phyloP scores from a whole-genome alignment of 2,113 vertebrate genomes.

The Zootoca vivipara region DNA sequence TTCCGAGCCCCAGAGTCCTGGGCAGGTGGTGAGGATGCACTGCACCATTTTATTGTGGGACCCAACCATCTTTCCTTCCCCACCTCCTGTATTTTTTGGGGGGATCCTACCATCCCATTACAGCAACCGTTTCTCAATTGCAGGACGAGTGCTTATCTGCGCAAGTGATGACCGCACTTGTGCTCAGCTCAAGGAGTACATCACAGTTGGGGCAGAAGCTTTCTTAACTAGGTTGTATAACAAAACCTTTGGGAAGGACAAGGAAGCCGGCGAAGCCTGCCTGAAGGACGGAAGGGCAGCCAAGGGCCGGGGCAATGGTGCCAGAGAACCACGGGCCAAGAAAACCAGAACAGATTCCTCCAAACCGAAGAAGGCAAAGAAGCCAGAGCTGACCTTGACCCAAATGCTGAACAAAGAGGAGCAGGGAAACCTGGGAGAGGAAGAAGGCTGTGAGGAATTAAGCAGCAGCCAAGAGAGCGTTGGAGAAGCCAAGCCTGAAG shows the following conservation, averaged over 20 bases:
- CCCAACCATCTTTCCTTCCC: neutral
- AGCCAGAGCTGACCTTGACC: constrained; percentile 80
- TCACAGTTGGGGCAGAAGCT: constrained; percentile 80
- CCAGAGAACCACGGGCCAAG: constrained; percentile 71
- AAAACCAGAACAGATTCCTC: constrained; percentile 62
- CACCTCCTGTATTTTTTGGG: too few relatives aligned
- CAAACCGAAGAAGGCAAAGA: constrained; percentile 70
- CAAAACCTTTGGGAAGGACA: constrained; percentile 84
- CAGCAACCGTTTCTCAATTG: constrained; percentile 20
- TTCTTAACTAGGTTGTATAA: constrained; percentile 86
- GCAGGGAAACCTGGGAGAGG: constrained; percentile 64
- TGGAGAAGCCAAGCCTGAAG: constrained; percentile 71
- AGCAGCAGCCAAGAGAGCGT: constrained; percentile 59
- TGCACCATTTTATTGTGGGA: neutral
- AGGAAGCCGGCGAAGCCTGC: constrained; percentile 72
- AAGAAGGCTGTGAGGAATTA: constrained; percentile 50
- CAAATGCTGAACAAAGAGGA: constrained; percentile 84
- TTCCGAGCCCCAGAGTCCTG: neutral
- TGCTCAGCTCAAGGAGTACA: constrained; percentile 90
- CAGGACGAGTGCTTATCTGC: constrained; percentile 93
- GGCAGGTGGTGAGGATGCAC: neutral
- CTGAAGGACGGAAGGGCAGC: constrained; percentile 61
- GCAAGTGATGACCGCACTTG: constrained; percentile 95
- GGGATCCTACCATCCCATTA: too few relatives aligned
- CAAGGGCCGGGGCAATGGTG: constrained; percentile 57